Evolutionary conservation across 2,888 invertebrate species (phyloP).

Genomic region (Strigamia crassipes): DNA sequence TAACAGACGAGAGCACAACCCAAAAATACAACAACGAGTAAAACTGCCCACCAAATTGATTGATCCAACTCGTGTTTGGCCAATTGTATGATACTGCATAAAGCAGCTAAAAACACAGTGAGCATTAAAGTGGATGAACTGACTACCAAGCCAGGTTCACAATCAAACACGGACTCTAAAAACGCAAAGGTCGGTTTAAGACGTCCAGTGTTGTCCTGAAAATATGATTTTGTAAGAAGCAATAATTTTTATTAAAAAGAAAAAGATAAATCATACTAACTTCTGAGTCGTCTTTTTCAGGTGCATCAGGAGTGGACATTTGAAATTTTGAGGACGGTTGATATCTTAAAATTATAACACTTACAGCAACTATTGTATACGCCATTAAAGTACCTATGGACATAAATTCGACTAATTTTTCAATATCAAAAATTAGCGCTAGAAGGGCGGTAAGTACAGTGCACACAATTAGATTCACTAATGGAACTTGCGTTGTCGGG

Average conservation of each 20-base stretch:
- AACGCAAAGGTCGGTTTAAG: slow-evolving; percentile 72
- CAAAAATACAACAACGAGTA: slow-evolving; percentile 58
- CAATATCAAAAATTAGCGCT: slow-evolving; percentile 83
- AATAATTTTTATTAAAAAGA: not conserved
- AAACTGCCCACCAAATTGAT: slow-evolving; percentile 71
- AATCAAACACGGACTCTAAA: slow-evolving; percentile 74
- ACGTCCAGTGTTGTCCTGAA: slow-evolving; percentile 67
- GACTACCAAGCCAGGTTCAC: slow-evolving; percentile 76
- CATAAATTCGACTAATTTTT: slow-evolving; percentile 91
- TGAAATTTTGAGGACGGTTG: slow-evolving; percentile 61
- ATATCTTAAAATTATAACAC: slow-evolving; percentile 84
- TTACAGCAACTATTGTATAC: slow-evolving; percentile 89
- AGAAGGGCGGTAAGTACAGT: slow-evolving; percentile 76
- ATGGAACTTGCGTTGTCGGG: slow-evolving; percentile 79
- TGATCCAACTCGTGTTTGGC: slow-evolving; percentile 62
- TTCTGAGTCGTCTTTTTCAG: not conserved
- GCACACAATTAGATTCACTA: slow-evolving; percentile 76
- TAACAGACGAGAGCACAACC: slow-evolving; percentile 55
- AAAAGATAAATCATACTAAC: not conserved
- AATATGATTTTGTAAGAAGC: not conserved
- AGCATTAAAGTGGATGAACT: slow-evolving; percentile 73
- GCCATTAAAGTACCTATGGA: slow-evolving; percentile 82
- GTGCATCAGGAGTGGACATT: not conserved
- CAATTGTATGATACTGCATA: slow-evolving; percentile 69
- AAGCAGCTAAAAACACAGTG: slow-evolving; percentile 69